Percentiles rank a stretch among this genome's conserved stretches.
These are phyloP conservation scores for Hymenopus coronatus DNA, from an alignment of 2,888 invertebrate genomes.

Conservation along the genomic window DNA sequence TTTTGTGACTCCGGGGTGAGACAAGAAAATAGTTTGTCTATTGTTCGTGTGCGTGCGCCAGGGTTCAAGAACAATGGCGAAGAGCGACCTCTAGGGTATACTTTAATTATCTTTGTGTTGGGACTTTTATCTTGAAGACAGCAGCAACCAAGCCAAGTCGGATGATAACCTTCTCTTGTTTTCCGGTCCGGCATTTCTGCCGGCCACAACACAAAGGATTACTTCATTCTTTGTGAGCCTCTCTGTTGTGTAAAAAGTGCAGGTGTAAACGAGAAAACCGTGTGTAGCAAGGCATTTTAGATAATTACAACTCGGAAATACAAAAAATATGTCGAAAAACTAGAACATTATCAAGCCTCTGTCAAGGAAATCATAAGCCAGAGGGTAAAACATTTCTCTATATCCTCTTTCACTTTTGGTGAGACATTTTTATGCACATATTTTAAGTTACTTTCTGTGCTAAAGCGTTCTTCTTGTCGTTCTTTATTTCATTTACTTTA, in stretches of 20 bases:
- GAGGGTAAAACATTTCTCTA: no score
- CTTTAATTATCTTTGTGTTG: constrained; percentile 29
- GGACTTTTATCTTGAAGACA: background rate
- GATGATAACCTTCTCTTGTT: background rate
- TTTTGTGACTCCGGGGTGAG: background rate
- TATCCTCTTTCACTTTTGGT: no score
- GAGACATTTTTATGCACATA: no score
- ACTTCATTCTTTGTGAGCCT: background rate
- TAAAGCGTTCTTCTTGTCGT: no score
- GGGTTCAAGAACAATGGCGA: background rate
- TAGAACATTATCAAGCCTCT: background rate
- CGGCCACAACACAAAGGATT: background rate
- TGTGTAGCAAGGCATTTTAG: background rate
- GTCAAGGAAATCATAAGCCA: no score
- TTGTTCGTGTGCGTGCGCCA: background rate
- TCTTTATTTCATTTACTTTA: no score
- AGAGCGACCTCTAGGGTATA: constrained; percentile 2
- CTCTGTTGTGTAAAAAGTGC: background rate
- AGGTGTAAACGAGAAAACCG: background rate
- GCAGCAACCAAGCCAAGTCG: background rate
- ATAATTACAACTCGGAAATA: background rate
- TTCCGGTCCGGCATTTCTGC: background rate
- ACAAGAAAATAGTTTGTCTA: background rate
- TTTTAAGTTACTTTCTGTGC: no score
- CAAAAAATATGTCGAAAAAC: background rate